phyloP scores from a whole-genome alignment of 2,797 vertebrate genomes.

The Sitta carolinensis region DNA sequence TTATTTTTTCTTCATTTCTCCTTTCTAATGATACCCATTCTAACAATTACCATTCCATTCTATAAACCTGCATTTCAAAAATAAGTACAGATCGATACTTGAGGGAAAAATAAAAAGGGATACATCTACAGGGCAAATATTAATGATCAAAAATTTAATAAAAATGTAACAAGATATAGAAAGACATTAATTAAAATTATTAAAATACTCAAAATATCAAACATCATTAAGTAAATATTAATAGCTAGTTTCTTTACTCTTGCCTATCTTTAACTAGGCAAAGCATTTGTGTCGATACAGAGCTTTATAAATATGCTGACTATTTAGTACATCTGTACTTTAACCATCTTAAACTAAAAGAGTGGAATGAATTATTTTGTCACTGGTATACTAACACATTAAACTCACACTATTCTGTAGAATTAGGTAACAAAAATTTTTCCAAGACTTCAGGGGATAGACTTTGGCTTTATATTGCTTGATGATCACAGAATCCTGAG shows the following conservation, averaged over 20 bases:
- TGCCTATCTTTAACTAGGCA: neutral
- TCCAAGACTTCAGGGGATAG: neutral
- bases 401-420: neutral
- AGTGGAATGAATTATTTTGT: neutral
- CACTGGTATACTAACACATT: neutral
- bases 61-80: neutral
- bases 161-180: neutral
- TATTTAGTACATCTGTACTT: neutral
- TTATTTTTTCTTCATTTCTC: neutral
- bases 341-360: neutral
- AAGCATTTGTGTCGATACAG: neutral
- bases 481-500: neutral
- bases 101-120: neutral
- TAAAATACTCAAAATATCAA: neutral
- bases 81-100: neutral
- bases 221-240: neutral
- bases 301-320: neutral
- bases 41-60: neutral
- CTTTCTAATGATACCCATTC: neutral
- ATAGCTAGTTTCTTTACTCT: neutral
- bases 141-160: neutral
- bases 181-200: neutral
- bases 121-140: neutral
- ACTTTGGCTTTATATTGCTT: neutral
- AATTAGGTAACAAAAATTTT: neutral